These are phyloP conservation scores for Cabera pusaria DNA, from an alignment of 2,888 invertebrate species.

Conservation along the genomic window DNA sequence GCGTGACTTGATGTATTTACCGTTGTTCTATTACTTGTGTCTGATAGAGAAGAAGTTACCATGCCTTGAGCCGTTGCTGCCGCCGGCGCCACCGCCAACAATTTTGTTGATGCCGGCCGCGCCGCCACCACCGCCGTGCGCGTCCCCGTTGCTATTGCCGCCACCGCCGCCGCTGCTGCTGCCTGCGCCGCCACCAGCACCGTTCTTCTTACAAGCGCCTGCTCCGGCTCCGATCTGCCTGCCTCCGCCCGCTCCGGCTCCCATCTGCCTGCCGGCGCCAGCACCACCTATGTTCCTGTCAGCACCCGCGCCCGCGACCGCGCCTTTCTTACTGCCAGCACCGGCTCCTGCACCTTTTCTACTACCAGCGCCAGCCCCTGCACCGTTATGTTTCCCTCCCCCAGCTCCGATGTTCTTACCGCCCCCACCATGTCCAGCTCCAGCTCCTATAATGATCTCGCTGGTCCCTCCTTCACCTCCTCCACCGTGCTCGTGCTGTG, in stretches of 20 bases:
- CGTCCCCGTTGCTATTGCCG: conserved; percentile 50
- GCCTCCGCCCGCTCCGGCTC: conserved; percentile 30
- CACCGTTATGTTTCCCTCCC: conserved; percentile 25
- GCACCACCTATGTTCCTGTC: conserved; percentile 35
- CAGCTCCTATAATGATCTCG: conserved; percentile 53
- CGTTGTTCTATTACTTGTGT: no score
- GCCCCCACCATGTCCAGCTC: conserved; percentile 38
- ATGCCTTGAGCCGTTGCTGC: conserved; percentile 39
- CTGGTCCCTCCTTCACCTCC: conserved; percentile 49
- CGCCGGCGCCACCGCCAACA: conserved; percentile 53
- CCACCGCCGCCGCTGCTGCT: conserved; percentile 43
- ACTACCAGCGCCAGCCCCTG: conserved; percentile 32
- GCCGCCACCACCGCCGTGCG: conserved; percentile 42
- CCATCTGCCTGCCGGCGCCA: conserved; percentile 31
- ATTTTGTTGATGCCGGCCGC: conserved; percentile 63
- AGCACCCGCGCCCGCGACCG: conserved; percentile 31
- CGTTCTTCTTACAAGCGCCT: conserved; percentile 31
- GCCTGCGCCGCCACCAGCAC: conserved; percentile 33
- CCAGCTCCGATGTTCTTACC: conserved; percentile 1
- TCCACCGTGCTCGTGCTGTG: conserved; percentile 29
- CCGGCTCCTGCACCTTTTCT: conserved; percentile 28
- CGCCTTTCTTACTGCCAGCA: conserved; percentile 29
- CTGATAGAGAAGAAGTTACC: conserved; percentile 28
- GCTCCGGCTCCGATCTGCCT: conserved; percentile 31
- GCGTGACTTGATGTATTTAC: no score